Percentiles rank a stretch among this genome's conserved stretches.
Conservation (phyloP, 2,113 vertebrate genomes). For the Anhinga rufa region DNA sequence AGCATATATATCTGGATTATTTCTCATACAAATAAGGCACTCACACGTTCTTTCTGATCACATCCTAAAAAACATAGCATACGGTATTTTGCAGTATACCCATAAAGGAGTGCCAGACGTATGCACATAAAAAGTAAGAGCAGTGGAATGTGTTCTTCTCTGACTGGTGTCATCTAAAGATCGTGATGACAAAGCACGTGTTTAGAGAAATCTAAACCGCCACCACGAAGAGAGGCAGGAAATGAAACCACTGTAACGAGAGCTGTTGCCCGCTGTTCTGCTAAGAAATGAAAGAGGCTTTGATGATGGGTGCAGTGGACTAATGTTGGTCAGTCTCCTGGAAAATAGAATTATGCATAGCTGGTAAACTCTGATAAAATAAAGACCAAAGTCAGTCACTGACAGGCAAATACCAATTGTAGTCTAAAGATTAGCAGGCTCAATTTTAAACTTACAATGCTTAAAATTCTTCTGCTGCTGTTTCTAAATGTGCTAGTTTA, state of each 20-base stretch:
- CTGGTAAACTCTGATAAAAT: constrained; percentile 53
- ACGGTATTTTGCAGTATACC: not conserved
- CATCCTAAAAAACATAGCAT: not conserved
- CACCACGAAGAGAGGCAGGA: constrained; percentile 21
- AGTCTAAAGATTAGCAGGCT: constrained; percentile 16
- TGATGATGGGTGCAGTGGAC: not conserved
- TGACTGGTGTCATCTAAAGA: not conserved
- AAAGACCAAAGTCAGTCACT: constrained; percentile 10
- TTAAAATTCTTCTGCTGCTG: not conserved
- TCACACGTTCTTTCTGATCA: not conserved
- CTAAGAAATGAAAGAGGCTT: not conserved
- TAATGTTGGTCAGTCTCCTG: constrained; percentile 29
- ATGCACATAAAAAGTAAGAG: not conserved
- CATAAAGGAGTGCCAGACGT: not conserved
- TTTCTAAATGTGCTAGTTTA: not conserved
- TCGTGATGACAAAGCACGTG: not conserved
- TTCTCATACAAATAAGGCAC: not conserved
- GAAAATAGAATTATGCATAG: constrained; percentile 61
- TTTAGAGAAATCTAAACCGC: constrained; percentile 10
- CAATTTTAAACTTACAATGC: not conserved
- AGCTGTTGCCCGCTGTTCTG: not conserved
- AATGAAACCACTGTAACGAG: not conserved
- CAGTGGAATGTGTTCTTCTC: not conserved
- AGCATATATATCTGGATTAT: not conserved
- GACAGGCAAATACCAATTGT: constrained; percentile 13